These are phyloP conservation scores for Drosophila birchii DNA, from an alignment of 2,888 invertebrate species.

Conservation along the genomic window DNA sequence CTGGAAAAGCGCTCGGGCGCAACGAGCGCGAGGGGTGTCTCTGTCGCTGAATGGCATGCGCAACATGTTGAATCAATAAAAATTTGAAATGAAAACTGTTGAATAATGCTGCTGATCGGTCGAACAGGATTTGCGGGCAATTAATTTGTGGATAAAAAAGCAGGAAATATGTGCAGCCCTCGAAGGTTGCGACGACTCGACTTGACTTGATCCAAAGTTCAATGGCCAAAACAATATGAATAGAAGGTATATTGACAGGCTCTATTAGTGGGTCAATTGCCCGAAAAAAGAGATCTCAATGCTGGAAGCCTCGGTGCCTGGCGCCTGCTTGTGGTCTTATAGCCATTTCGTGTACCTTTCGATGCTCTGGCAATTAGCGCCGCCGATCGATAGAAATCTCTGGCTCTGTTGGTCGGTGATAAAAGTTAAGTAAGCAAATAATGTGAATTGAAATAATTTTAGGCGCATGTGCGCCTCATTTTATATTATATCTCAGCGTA, in stretches of 20 bases:
- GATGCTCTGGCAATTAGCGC: constrained; percentile 74
- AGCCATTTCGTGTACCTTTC: constrained; percentile 52
- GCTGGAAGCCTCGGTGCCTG: constrained; percentile 30
- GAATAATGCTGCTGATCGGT: constrained; percentile 55
- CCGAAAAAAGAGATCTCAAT: constrained; percentile 45
- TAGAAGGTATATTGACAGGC: constrained; percentile 67
- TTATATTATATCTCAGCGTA: not conserved
- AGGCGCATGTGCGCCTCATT: constrained; percentile 45
- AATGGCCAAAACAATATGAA: constrained; percentile 56
- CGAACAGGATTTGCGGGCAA: constrained; percentile 84
- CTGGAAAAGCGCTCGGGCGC: constrained; percentile 41
- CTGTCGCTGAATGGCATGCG: constrained; percentile 61
- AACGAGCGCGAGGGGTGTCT: not conserved
- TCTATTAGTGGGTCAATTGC: constrained; percentile 79
- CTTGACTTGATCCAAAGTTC: constrained; percentile 50
- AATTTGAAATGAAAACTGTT: constrained; percentile 80
- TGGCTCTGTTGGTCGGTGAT: constrained; percentile 64
- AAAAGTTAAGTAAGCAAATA: constrained; percentile 82
- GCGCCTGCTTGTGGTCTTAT: constrained; percentile 29
- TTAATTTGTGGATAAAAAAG: constrained; percentile 81
- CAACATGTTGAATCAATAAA: constrained; percentile 79
- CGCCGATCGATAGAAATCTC: constrained; percentile 51
- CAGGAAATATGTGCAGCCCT: constrained; percentile 59
- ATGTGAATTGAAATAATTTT: constrained; percentile 68
- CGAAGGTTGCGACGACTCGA: not conserved